Base-by-base conservation (phyloP, 2,113 vertebrate species). In the Malurus alboscapulatus region DNA sequence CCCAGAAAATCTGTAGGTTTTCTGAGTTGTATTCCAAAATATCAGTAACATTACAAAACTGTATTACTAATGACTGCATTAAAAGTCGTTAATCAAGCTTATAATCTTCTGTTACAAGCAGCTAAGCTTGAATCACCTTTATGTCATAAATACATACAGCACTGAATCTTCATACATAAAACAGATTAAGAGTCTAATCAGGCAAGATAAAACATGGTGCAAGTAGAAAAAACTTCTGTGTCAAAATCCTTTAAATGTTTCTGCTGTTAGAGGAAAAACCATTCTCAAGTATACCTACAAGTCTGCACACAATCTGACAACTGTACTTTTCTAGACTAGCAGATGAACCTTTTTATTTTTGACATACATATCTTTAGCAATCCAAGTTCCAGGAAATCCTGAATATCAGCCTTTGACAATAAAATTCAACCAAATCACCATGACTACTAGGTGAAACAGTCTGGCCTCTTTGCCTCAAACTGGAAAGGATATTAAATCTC, bases 401-500 rank as follows among this genome's bases (percentile, higher is more conserved):
- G 15, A 94, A 29, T 61, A 47, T 9, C 9, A 73, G 8, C 9
- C 22, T 45, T 59, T 54, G 21, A 75, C 40, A 74, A 57, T 1
- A 59, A 62, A 66, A 74, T 45, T n/a, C 17, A 88, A 65, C 30
- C 19, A 73, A 71, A 27, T 50, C 24, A 10, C 51, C 21, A 12
- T 5, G 2, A 53, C 27, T 72, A 62, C 17, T 30, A 63, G 3
- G 51, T 29, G 3, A 66, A 90, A 66, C 32, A 89, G 36, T 29
- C 45, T 69, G 65, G 71, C 19, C 42, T 55, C 67, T 90, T 25
- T 48, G 88, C 13, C 30, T 26, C 58, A 94, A 45, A 38, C 71
- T 66, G 61, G 47, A 97, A 99, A 99, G 99, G 99, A 99, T 99
- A 99, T 99, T 98, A 99, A 98, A 98, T 99, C 99, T 98, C 99